Conservation (phyloP, 2,888 invertebrate genomes). For the Acanthopleura granulata region DNA sequence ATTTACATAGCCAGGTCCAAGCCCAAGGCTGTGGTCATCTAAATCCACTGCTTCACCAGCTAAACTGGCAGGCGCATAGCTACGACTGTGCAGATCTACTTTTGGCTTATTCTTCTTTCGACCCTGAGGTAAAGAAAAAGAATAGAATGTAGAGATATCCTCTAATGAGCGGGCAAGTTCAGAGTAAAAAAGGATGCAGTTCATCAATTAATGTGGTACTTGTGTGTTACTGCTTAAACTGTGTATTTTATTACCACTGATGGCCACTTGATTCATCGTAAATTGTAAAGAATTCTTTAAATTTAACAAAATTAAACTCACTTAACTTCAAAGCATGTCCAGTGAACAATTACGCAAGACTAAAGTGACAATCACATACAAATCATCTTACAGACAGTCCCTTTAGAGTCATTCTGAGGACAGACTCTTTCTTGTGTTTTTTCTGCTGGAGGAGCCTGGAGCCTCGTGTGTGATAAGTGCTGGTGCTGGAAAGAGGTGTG, state of each 20-base stretch:
- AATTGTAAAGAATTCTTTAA: no score
- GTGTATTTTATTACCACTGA: no score
- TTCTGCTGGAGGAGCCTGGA: slow-evolving; percentile 32
- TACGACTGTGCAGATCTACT: slow-evolving; percentile 48
- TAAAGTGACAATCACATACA: background rate
- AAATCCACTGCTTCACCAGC: slow-evolving; percentile 37
- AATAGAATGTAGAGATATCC: no score
- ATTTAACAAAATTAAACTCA: no score
- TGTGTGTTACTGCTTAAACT: no score
- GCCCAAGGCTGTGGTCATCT: slow-evolving; percentile 22
- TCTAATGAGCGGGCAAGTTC: no score
- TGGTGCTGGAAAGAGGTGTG: slow-evolving; percentile 50
- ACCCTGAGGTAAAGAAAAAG: slow-evolving; percentile 35
- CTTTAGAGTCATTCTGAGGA: slow-evolving; percentile 84
- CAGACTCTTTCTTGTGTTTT: slow-evolving; percentile 76
- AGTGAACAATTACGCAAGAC: no score
- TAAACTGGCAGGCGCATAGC: slow-evolving; percentile 62
- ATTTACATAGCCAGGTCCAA: slow-evolving; percentile 13
- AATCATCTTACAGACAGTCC: slow-evolving; percentile 69
- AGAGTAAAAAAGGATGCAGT: no score
- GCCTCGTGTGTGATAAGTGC: slow-evolving; percentile 43
- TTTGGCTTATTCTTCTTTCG: slow-evolving; percentile 22
- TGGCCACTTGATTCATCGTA: no score
- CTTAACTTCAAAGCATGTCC: no score
- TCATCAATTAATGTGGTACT: no score